Percentiles rank a stretch among this genome's conserved stretches.
Evolutionary conservation across 1,140 invertebrate genomes (phyloP).

Genomic region (Agraylea sexmaculata): DNA sequence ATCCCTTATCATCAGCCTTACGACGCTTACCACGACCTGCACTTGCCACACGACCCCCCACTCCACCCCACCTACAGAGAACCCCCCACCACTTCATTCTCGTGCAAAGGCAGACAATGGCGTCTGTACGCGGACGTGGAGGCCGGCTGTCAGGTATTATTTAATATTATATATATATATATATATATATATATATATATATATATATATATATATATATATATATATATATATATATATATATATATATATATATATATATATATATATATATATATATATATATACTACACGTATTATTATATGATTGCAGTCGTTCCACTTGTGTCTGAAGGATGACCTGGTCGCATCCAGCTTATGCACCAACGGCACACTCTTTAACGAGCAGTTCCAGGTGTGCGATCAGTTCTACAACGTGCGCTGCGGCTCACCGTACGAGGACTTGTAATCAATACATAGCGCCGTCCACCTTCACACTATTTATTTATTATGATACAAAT

Average conservation of each 20-base stretch:
- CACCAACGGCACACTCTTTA: conserved; percentile 27
- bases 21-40: conserved; percentile 43
- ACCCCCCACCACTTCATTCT: conserved; percentile 37
- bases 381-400: conserved; percentile 43
- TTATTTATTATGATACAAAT: background rate
- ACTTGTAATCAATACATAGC: too few relatives aligned
- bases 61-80: conserved; percentile 37
- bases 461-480: background rate
- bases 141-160: conserved; percentile 38
- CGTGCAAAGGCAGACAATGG: conserved; percentile 30
- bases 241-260: background rate
- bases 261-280: conserved; percentile 3
- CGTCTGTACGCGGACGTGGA: conserved; percentile 43
- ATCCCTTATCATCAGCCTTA: conserved; percentile 25
- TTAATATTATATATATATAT: conserved; percentile 4
- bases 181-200: background rate
- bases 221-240: conserved; percentile 4
- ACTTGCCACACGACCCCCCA: conserved; percentile 42
- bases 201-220: conserved; percentile 5
- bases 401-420: conserved; percentile 57
- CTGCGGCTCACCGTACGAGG: conserved; percentile 44
- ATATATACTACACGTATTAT: too few relatives aligned
- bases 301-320: conserved; percentile 34
- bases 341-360: conserved; percentile 34
- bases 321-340: conserved; percentile 30